Evolutionary conservation across 64 coral and sea anemone genomes (phyloP).

Genomic region (Pachyseris speciosa): DNA sequence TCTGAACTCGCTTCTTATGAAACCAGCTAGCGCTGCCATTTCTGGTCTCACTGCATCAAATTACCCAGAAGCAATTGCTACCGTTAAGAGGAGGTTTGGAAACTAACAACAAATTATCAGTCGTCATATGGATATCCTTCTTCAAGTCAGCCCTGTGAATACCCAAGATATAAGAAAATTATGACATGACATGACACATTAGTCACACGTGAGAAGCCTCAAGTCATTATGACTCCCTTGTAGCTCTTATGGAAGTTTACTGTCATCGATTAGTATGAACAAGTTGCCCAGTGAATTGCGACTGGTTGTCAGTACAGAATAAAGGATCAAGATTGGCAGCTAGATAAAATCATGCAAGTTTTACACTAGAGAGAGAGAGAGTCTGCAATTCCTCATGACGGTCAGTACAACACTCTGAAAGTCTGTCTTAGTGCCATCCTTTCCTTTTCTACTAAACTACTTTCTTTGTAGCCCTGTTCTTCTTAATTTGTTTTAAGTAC

Average conservation of each 20-base stretch:
- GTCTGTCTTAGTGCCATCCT: no score
- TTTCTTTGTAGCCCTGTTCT: no score
- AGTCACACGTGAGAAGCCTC: slow-evolving; percentile 35
- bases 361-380: slow-evolving; percentile 1
- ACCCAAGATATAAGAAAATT: background rate
- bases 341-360: background rate
- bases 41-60: slow-evolving; percentile 15
- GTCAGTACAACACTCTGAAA: no score
- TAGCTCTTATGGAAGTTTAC: slow-evolving; percentile 24
- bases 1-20: background rate
- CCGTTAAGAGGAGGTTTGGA: slow-evolving; percentile 5
- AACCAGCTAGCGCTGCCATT: background rate
- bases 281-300: slow-evolving; percentile 30
- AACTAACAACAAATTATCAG: slow-evolving; percentile 29
- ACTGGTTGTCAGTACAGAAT: slow-evolving; percentile 14
- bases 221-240: background rate
- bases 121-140: slow-evolving; percentile 24
- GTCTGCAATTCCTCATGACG: background rate
- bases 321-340: background rate
- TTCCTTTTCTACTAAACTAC: no score
- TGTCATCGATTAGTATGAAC: slow-evolving; percentile 27
- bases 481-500: no score
- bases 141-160: background rate
- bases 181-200: background rate
- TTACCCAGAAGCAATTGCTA: background rate